Base-by-base conservation (phyloP, 2,888 invertebrate genomes). In the Trimorus sp. region DNA sequence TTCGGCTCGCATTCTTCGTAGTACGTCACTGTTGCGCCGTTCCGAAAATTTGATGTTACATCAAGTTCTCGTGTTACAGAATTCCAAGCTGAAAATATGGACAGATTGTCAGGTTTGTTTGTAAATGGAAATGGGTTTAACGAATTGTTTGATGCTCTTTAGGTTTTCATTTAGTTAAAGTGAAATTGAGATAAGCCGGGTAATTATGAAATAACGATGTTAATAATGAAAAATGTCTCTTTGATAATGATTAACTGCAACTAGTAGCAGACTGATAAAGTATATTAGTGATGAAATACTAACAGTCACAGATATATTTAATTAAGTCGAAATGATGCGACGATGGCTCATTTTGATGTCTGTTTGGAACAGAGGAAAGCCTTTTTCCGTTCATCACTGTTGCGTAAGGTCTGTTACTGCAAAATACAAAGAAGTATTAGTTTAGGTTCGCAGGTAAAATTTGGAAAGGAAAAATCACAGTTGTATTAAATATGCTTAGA, bases 241-340 rank as follows among this genome's bases (percentile, higher is more conserved):
- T 26, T 26, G 2, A 26, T 26, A 38, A 69, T 6, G 59, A 59
- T 16, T 37, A 11, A 51, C 37, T 45, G 45, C 2, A 45, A 45
- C 6, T 3, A 26, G 1, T 26, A 26, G 1, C 26, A 26, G 4
- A 26, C 26, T 1, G 26, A 26, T 26, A 26, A 26, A 26, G 2
- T 26, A 4, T 4, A 26, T 26, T 26, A 26, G 26, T 26, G 26
- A 26, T 51, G 59, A 56, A 59, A 63, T 82, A 87, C 88, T 88
- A 84, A 92, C 92, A 96, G 86, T 96, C 96, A 89, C 94, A 95
- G 85, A 96, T 95, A 89, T 95, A 97, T 89, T 94, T 95, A 85
- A 96, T 96, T 88, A 96, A 92, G 91, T 96, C 96, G 89, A 96
- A 96, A 86, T 96, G 96, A 85, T 95, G 95, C 54, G 93, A 91